phyloP scores from a whole-genome alignment of 2,797 vertebrate genomes.

The Dallia pectoralis region DNA sequence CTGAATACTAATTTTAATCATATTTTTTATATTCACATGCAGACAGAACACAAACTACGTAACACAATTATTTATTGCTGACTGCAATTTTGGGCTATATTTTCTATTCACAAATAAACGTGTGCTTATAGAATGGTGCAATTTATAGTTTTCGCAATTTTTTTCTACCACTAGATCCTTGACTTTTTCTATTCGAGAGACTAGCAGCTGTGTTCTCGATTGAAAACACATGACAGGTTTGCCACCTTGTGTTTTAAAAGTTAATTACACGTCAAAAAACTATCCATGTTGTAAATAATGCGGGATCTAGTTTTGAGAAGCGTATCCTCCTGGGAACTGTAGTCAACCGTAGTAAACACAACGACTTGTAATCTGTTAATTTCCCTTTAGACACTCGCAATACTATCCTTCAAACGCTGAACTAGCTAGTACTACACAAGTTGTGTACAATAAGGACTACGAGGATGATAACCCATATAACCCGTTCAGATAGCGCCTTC shows the following conservation, averaged over 20 bases:
- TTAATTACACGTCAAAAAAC: background rate
- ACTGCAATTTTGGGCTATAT: too few species aligned
- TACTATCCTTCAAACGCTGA: too few species aligned
- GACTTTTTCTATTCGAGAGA: background rate
- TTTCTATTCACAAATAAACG: too few species aligned
- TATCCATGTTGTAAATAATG: slow-evolving; percentile 38
- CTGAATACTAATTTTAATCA: too few species aligned
- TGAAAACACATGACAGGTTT: slow-evolving; percentile 9
- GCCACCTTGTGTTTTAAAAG: slow-evolving; percentile 52
- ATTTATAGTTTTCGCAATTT: too few species aligned
- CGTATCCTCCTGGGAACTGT: slow-evolving; percentile 45
- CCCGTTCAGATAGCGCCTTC: fast-evolving
- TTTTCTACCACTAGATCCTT: background rate
- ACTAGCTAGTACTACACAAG: too few species aligned
- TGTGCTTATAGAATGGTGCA: too few species aligned
- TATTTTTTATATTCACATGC: background rate
- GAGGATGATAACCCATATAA: too few species aligned
- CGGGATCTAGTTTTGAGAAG: slow-evolving; percentile 26
- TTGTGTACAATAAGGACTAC: too few species aligned
- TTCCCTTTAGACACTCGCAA: too few species aligned
- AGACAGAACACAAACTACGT: background rate
- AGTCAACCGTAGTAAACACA: slow-evolving; percentile 47
- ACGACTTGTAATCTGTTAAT: too few species aligned
- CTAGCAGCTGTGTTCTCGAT: background rate
- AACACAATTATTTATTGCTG: too few species aligned